Percentiles rank a stretch among this genome's conserved stretches.
Conservation (phyloP, 2,888 invertebrate species). For the Dexiosoma caninum region DNA sequence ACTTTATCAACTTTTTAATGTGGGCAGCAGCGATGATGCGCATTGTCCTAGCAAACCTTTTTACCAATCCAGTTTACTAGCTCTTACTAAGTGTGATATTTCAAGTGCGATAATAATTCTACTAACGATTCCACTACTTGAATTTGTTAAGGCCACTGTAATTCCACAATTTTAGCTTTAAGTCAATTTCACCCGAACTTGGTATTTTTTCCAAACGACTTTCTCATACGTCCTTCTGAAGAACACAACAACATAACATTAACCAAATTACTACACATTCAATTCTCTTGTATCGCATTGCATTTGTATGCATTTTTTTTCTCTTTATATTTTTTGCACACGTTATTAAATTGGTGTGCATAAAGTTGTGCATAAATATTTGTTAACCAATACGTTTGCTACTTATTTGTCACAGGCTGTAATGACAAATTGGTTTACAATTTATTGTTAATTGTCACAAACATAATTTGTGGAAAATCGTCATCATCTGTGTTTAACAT, state of each 20-base stretch:
- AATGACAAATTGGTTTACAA: slow-evolving; percentile 65
- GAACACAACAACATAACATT: neutral
- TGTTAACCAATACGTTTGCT: slow-evolving; percentile 61
- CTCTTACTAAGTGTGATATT: too few species aligned
- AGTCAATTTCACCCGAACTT: too few species aligned
- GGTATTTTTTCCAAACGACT: too few species aligned
- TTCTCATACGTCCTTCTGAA: neutral
- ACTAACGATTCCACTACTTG: too few species aligned
- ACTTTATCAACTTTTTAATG: too few species aligned
- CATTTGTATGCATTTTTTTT: neutral
- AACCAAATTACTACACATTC: slow-evolving; percentile 9
- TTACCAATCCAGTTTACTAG: too few species aligned
- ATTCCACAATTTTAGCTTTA: too few species aligned
- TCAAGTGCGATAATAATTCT: too few species aligned
- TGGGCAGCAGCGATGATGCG: too few species aligned
- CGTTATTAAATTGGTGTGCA: neutral
- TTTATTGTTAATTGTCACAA: slow-evolving; percentile 64
- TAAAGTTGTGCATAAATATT: slow-evolving; percentile 6
- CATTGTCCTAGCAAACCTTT: too few species aligned
- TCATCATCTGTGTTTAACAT: slow-evolving; percentile 63
- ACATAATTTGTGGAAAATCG: slow-evolving; percentile 62
- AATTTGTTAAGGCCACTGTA: too few species aligned
- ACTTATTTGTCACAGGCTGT: slow-evolving; percentile 57
- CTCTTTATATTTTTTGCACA: neutral
- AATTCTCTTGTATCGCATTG: neutral